These are phyloP conservation scores for Lontra canadensis DNA, from an alignment of 2,113 vertebrate species.

Conservation along the genomic window DNA sequence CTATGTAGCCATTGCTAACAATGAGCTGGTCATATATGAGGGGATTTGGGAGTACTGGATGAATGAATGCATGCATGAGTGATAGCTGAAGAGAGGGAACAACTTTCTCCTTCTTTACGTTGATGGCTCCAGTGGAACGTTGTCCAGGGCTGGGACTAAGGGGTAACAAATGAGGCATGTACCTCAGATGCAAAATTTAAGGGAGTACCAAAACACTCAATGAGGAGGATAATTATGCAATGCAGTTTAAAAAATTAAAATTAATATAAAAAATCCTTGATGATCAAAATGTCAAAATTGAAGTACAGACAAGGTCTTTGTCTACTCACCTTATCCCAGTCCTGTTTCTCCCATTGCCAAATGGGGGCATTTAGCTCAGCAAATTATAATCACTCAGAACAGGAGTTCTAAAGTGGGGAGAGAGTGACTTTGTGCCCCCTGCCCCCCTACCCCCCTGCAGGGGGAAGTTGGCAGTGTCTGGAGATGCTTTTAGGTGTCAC, in stretches of 20 bases:
- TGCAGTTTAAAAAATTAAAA: background rate
- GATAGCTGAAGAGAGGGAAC: background rate
- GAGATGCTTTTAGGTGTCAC: background rate
- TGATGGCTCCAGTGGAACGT: background rate
- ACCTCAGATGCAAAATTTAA: background rate
- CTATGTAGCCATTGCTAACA: background rate
- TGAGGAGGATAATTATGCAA: background rate
- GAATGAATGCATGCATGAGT: background rate
- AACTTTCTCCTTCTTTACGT: background rate
- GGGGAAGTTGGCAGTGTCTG: background rate
- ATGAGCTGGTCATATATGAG: background rate
- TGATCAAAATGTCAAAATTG: background rate
- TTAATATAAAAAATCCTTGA: background rate
- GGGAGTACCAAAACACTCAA: background rate
- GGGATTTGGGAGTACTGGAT: background rate
- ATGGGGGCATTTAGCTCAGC: background rate
- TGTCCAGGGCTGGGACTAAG: background rate
- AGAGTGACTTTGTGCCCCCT: background rate
- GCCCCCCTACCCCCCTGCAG: fast-evolving
- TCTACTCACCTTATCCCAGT: background rate
- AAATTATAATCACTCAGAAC: background rate
- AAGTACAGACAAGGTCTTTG: background rate
- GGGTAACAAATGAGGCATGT: background rate
- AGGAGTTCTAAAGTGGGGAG: background rate
- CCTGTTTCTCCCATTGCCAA: background rate